Evolutionary conservation across 35 echinoderm and acorn worm genomes (phyloP), one percentile per base, ranked within the genome.

Genomic region (Ophiothrix spiculata): DNA sequence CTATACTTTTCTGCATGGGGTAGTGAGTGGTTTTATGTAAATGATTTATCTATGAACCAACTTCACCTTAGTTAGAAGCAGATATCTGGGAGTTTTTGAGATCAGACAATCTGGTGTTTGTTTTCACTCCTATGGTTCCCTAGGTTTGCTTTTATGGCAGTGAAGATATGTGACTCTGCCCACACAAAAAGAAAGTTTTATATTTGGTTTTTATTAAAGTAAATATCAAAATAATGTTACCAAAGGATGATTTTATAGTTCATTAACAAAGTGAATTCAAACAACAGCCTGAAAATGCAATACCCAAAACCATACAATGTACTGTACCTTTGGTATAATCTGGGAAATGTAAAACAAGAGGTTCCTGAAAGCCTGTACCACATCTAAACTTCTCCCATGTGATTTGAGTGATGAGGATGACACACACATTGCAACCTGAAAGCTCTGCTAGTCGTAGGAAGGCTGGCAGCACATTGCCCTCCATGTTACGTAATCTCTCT

Each of bases 401-500:
- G 29, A 98, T 91, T 39, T 93, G 91, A 56, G 88, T 98, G 31
- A 98, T 80, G n/a, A 98, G 46, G 39, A 98, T 74, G 32, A 98
- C 91, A 85, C 95, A 97, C 21, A 97, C 84, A 74, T 93, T 98
- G 39, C 95, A 93, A 60, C 88, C 54, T 35, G 88, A 90, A 1
- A 98, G 77, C 86, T 98, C 91, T 33, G 91, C 90, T 25, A 98
- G 80, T 37, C 91, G 46, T 21, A 98, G 56, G 35, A 98, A 91
- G 0, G 87, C 91, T 77, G 95, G 95, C 1, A 93, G 56, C 19
- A 98, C 77, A 86, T 98, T 89, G 36, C 81, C 88, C 45, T 98
- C 95, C 95, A 98, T 98, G 78, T 90, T 90, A 46, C 95, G 77
- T 32, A 98, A 56, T 33, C 95, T 83, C 54, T 93, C 95, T 39